Base-by-base conservation (phyloP, 2,888 invertebrate species). In the Amphiduros pacificus region DNA sequence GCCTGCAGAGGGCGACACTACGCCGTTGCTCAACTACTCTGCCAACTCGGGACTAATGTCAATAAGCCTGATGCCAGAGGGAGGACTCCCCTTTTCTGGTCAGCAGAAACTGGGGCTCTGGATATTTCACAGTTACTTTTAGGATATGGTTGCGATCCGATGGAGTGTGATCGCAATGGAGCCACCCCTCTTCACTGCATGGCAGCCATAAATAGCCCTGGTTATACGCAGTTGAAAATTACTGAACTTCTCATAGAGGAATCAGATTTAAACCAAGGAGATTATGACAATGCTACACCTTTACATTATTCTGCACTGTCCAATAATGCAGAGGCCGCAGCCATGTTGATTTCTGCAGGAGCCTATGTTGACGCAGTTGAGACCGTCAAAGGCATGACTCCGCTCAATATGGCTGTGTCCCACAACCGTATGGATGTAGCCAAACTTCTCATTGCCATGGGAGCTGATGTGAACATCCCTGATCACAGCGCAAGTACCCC, bases 371-470 rank as follows among this genome's bases (percentile, higher is more conserved):
- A 65, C 32, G 55, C 51, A 9, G 36, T 24, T 2, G 65, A 65
- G 20, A n/a, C 50, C 27, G 20, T 54, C 20, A 51, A 29, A n/a
- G 74, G 73, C 1, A 69, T 69, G 53, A 72, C 75, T 17, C 68
- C 71, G 1, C 63, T 75, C 3, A 74, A 74, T 63, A 59, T 71
- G 31, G 73, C 75, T 17, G 68, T 72, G 14, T 41, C 67, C 9
- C 63, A 69, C 27, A 61, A 69, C 51, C 65, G 66, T 2, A 41
- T 67, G 17, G 40, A 55, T 5, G 54, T 70, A n/a, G 66, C 67
- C 6, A 56, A 59, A 40, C 52, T 69, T 5, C 63, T 75, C 5
- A 55, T 73, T 14, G 62, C 65, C 17, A 63, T 63, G 26, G 75
- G 75, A 20, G 73, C 73, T 24, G 63, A 69, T 40, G 64, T 68